phyloP scores from a whole-genome alignment of 2,113 vertebrate species.

The Catharus minimus region DNA sequence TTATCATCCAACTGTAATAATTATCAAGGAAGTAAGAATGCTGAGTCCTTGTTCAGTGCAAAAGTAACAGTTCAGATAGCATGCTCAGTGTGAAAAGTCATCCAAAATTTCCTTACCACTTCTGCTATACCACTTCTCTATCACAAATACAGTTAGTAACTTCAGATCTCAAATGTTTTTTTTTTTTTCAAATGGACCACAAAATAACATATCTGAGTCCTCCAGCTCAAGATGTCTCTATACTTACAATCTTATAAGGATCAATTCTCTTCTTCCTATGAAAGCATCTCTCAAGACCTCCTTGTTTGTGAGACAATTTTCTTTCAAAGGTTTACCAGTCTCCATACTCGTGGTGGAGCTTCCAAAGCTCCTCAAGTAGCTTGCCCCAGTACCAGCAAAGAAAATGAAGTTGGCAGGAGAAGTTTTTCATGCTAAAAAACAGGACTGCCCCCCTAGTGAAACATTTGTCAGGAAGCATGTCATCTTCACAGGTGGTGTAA shows the following conservation, averaged over 20 bases:
- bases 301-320: neutral
- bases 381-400: neutral
- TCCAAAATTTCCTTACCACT: neutral
- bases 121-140: neutral
- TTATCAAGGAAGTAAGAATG: neutral
- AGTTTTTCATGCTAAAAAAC: neutral
- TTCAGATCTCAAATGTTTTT: neutral
- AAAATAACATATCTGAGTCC: neutral
- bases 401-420: neutral
- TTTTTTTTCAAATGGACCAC: neutral
- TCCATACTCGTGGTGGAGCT: neutral
- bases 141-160: neutral
- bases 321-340: neutral
- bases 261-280: neutral
- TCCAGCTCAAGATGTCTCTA: neutral
- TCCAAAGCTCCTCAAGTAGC: neutral
- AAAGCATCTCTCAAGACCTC: neutral
- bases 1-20: neutral
- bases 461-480: neutral
- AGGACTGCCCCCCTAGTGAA: conserved; percentile 33
- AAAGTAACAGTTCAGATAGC: neutral
- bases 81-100: neutral
- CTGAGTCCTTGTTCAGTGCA: neutral
- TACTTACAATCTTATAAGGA: neutral
- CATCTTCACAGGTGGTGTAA: neutral